A percentile compares a stretch with the other conserved stretches of the same genome.
Conservation (phyloP, 1,140 invertebrate species). For the Drosophila yakuba region DNA sequence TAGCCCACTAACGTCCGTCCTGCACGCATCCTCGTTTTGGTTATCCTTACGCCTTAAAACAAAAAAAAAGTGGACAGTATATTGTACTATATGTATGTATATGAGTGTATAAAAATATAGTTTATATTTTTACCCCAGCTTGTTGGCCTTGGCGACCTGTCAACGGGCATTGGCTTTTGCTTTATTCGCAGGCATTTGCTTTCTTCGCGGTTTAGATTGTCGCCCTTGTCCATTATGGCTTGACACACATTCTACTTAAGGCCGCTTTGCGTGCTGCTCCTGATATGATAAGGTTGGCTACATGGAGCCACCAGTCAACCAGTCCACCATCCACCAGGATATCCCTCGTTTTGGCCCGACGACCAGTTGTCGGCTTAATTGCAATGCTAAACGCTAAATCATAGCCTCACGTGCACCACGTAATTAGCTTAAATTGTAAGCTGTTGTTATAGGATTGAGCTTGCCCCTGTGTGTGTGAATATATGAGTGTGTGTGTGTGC, state of each 20-base stretch:
- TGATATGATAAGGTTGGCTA: conserved; percentile 72
- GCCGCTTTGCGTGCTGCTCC: conserved; percentile 58
- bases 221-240: conserved; percentile 66
- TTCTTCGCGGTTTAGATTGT: conserved; percentile 55
- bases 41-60: conserved; percentile 12
- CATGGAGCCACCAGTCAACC: not conserved
- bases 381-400: conserved; percentile 78
- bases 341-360: not conserved
- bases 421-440: conserved; percentile 82
- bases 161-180: conserved; percentile 41
- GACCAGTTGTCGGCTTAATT: conserved; percentile 64
- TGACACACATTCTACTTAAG: conserved; percentile 46
- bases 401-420: conserved; percentile 77
- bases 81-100: not conserved
- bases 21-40: conserved; percentile 23
- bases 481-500: conserved; percentile 3
- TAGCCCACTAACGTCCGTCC: conserved; percentile 35
- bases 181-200: conserved; percentile 29
- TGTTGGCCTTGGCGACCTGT: conserved; percentile 22
- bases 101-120: not conserved
- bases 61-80: not conserved
- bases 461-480: conserved; percentile 3
- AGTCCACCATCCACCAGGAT: not conserved
- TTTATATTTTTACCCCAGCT: not conserved
- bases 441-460: conserved; percentile 59